A percentile compares a stretch with the other conserved stretches of the same genome.
phyloP scores from a whole-genome alignment of 53 echinoderm and acorn worm genomes.

The Astropecten irregularis region DNA sequence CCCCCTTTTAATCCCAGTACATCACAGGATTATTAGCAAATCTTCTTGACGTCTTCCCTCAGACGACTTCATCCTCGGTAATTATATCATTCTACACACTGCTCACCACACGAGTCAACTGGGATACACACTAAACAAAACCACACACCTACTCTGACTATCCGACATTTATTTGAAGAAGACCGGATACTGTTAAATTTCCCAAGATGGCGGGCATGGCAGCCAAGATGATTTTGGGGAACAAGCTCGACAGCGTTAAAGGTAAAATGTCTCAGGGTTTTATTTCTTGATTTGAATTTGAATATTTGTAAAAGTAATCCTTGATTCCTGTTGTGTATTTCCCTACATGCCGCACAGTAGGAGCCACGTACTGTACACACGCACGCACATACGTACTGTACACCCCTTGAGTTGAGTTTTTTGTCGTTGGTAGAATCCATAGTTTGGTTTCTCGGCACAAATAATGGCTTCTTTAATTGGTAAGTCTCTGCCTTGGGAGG shows the following conservation, averaged over 20 bases:
- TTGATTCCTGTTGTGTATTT: conserved; percentile 33
- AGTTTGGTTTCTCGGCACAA: neutral
- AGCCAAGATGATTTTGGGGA: conserved; percentile 95
- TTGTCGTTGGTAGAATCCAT: neutral
- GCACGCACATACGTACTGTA: too few relatives aligned
- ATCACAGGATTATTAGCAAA: too few relatives aligned
- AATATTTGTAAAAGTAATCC: conserved; percentile 26
- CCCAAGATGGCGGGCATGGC: conserved; percentile 95
- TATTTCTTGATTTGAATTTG: neutral
- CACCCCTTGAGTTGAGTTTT: neutral
- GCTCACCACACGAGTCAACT: too few relatives aligned
- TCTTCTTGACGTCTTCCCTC: too few relatives aligned
- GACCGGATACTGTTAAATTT: conserved; percentile 29
- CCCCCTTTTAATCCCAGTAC: too few relatives aligned
- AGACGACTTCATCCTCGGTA: too few relatives aligned
- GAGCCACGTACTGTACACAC: too few relatives aligned
- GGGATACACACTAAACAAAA: too few relatives aligned
- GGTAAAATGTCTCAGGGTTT: conserved; percentile 49
- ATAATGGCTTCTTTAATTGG: conserved; percentile 16
- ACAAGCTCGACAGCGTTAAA: conserved; percentile 97
- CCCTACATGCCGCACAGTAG: conserved; percentile 14
- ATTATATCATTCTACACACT: too few relatives aligned
- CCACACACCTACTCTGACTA: too few relatives aligned
- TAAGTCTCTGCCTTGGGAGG: conserved; percentile 3
- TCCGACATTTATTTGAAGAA: too few relatives aligned